A percentile compares a stretch with the other conserved stretches of the same genome.
Conservation (phyloP, 30 jellyfish, hydroid and myxozoan species). For the Turritopsis dohrnii region DNA sequence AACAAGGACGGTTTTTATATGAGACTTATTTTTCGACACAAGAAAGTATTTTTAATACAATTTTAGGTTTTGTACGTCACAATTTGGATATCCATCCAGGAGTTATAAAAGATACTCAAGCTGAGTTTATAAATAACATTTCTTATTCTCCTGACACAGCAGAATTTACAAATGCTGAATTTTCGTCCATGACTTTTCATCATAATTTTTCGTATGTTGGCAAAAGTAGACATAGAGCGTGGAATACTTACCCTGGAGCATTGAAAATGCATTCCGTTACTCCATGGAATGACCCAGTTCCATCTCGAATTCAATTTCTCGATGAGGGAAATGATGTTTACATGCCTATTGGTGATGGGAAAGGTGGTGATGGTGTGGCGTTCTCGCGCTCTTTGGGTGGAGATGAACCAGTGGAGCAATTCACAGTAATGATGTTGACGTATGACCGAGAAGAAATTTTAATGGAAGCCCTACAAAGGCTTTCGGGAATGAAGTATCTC, state of each 20-base stretch:
- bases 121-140: neutral
- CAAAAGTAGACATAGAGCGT: slow-evolving; percentile 23
- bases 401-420: slow-evolving; percentile 67
- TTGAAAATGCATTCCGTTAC: slow-evolving; percentile 41
- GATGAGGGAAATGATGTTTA: slow-evolving; percentile 45
- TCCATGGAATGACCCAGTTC: slow-evolving; percentile 48
- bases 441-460: slow-evolving; percentile 65
- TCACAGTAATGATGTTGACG: slow-evolving; percentile 65
- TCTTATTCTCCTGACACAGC: slow-evolving; percentile 16
- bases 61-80: slow-evolving; percentile 42
- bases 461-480: slow-evolving; percentile 62
- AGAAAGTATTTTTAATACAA: slow-evolving; percentile 21
- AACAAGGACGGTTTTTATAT: slow-evolving; percentile 65
- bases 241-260: slow-evolving; percentile 94
- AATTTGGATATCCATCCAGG: slow-evolving; percentile 48
- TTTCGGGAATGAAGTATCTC: slow-evolving; percentile 61
- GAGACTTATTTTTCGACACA: slow-evolving; percentile 69
- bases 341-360: slow-evolving; percentile 68
- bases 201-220: slow-evolving; percentile 56
- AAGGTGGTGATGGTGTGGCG: slow-evolving; percentile 73
- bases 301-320: slow-evolving; percentile 49
- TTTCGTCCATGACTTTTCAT: slow-evolving; percentile 18
- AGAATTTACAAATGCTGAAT: slow-evolving; percentile 1
- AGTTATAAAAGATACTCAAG: slow-evolving; percentile 35
- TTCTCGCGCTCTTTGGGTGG: slow-evolving; percentile 73